Percentiles rank a stretch among this genome's conserved stretches.
These are phyloP conservation scores for Meteorus sp. DNA, from an alignment of 1,140 invertebrate species.

Conservation along the genomic window DNA sequence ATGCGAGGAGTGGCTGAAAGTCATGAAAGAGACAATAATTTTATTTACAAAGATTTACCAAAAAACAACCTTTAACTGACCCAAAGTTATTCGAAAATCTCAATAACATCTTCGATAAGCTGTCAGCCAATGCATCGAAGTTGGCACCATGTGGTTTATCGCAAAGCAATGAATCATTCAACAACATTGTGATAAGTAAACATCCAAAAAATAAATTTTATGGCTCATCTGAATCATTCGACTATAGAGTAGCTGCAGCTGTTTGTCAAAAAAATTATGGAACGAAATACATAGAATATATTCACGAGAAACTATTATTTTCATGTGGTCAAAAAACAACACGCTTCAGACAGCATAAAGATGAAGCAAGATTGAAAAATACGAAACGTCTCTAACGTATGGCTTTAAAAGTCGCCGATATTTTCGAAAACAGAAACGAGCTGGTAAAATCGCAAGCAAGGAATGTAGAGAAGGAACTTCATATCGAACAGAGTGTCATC, in stretches of 20 bases:
- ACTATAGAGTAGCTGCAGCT: slow-evolving; percentile 22
- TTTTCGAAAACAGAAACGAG: slow-evolving; percentile 21
- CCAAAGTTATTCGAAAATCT: not conserved
- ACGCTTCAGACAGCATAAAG: slow-evolving; percentile 19
- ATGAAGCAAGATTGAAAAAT: not conserved
- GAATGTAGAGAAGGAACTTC: slow-evolving; percentile 23
- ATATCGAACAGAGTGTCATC: slow-evolving; percentile 18
- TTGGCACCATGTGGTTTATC: slow-evolving; percentile 25
- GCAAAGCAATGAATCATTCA: slow-evolving; percentile 30
- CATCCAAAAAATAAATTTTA: slow-evolving; percentile 30
- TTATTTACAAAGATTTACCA: slow-evolving; percentile 16
- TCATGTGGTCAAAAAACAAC: slow-evolving; percentile 21
- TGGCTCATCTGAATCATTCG: slow-evolving; percentile 24
- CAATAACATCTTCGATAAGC: not conserved
- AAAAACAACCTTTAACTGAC: slow-evolving; percentile 5
- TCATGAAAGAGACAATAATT: not conserved
- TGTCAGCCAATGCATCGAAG: slow-evolving; percentile 11
- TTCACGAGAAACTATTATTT: slow-evolving; percentile 19
- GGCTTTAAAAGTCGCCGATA: slow-evolving; percentile 17
- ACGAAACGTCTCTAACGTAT: not conserved
- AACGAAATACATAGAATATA: slow-evolving; percentile 15
- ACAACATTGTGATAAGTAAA: slow-evolving; percentile 28
- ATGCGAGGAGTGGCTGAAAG: slow-evolving; percentile 19
- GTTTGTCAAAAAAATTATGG: slow-evolving; percentile 30
- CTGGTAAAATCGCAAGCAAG: slow-evolving; percentile 1